Evolutionary conservation across 2,797 vertebrate species (phyloP).

Genomic region (Lepus oiostolus): DNA sequence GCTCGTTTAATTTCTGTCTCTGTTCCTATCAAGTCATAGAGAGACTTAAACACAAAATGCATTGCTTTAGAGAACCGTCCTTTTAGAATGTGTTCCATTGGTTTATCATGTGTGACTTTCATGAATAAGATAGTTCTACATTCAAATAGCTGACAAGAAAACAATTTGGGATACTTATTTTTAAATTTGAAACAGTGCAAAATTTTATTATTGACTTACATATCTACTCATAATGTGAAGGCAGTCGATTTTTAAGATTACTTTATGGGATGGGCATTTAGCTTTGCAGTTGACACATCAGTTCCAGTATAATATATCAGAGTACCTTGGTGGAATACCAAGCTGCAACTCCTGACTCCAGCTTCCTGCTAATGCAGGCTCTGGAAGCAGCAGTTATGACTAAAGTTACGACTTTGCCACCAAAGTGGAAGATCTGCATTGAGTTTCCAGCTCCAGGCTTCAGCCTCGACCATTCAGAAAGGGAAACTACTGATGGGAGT

Average conservation of each 20-base stretch:
- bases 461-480: too few relatives aligned
- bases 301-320: too few relatives aligned
- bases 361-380: too few relatives aligned
- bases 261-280: neutral
- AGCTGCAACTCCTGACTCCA: too few relatives aligned
- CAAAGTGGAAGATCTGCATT: too few relatives aligned
- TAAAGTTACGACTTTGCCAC: too few relatives aligned
- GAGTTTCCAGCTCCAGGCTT: too few relatives aligned
- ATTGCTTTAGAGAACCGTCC: neutral
- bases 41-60: neutral
- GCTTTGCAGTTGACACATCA: too few relatives aligned
- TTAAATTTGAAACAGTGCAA: neutral
- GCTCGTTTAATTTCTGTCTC: neutral
- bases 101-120: neutral
- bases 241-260: neutral
- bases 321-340: too few relatives aligned
- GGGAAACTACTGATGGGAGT: too few relatives aligned
- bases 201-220: neutral
- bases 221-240: neutral
- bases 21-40: neutral
- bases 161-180: constrained; percentile 1
- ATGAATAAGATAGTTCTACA: neutral
- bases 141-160: neutral
- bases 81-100: neutral
- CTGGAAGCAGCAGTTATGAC: too few relatives aligned